Percentiles rank a stretch among this genome's conserved stretches.
These are phyloP conservation scores for Cephalopholis sonnerati DNA, from an alignment of 2,113 vertebrate genomes.

Conservation along the genomic window DNA sequence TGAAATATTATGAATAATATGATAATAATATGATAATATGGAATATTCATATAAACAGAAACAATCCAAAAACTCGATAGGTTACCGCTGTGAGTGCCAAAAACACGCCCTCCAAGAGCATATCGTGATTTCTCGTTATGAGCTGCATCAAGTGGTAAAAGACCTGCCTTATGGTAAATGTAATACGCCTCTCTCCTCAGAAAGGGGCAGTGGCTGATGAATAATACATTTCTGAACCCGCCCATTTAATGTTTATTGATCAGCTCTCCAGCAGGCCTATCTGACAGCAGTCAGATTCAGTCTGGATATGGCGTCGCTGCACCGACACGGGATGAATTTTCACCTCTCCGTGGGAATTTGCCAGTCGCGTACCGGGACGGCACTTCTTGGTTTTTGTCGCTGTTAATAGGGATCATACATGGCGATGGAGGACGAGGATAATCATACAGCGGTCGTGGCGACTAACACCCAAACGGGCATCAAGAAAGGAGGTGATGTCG, in stretches of 20 bases:
- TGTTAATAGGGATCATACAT: conserved; percentile 54
- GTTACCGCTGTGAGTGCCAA: not conserved
- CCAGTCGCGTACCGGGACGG: conserved; percentile 52
- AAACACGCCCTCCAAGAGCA: conserved; percentile 1
- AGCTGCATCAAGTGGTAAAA: conserved; percentile 1
- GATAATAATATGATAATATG: too few relatives aligned
- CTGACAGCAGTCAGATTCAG: conserved; percentile 76
- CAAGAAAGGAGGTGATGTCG: conserved; percentile 77
- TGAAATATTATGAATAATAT: not conserved
- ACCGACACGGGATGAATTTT: conserved; percentile 72
- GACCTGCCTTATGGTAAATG: conserved; percentile 52
- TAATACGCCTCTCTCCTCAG: conserved; percentile 39
- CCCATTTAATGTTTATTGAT: conserved; percentile 85
- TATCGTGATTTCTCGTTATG: not conserved
- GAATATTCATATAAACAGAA: too few relatives aligned
- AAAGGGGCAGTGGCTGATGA: conserved; percentile 62
- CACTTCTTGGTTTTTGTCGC: conserved; percentile 4
- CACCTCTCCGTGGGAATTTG: conserved; percentile 76
- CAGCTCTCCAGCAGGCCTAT: conserved; percentile 64
- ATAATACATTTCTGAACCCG: conserved; percentile 69
- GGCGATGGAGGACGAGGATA: conserved; percentile 85
- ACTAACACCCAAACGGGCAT: conserved; percentile 63
- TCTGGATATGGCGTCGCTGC: conserved; percentile 83
- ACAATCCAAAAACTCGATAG: not conserved
- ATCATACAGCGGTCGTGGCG: conserved; percentile 48